phyloP scores from a whole-genome alignment of 1,140 invertebrate species.

The Bathynomus jamesi region DNA sequence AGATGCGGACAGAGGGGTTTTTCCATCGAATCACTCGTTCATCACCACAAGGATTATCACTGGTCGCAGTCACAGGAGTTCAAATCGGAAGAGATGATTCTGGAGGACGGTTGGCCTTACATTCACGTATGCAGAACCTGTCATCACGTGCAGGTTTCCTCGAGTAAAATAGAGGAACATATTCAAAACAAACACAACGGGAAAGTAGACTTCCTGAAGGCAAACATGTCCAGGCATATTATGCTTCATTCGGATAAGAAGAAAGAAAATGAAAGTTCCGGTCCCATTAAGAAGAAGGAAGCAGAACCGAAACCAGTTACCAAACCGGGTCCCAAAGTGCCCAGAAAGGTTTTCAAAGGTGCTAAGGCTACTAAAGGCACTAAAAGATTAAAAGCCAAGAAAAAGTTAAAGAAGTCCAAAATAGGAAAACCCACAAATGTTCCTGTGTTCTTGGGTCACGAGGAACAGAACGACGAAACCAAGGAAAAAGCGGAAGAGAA shows the following conservation, averaged over 20 bases:
- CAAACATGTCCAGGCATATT: constrained; percentile 46
- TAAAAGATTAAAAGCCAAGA: constrained; percentile 7
- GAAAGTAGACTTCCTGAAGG: constrained; percentile 44
- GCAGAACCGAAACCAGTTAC: neutral
- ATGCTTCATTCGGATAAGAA: constrained; percentile 18
- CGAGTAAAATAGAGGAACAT: constrained; percentile 53
- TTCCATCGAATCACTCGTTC: constrained; percentile 44
- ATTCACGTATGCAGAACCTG: constrained; percentile 59
- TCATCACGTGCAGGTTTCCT: constrained; percentile 57
- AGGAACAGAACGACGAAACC: constrained; percentile 9
- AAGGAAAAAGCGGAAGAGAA: constrained; percentile 16
- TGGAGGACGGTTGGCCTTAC: constrained; percentile 33
- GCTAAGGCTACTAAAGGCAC: neutral
- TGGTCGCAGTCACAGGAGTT: constrained; percentile 36
- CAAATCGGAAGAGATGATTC: constrained; percentile 38
- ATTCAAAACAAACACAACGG: constrained; percentile 49
- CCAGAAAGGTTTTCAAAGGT: too few species aligned
- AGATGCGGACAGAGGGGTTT: constrained; percentile 49
- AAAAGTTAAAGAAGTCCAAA: constrained; percentile 13
- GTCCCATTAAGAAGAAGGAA: constrained; percentile 1
- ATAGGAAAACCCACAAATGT: constrained; percentile 20
- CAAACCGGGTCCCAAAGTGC: too few species aligned
- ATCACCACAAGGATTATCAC: constrained; percentile 42
- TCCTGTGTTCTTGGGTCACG: constrained; percentile 17
- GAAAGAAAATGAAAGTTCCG: constrained; percentile 5